These are phyloP conservation scores for Ditylenchus dipsaci DNA, from an alignment of 1,140 invertebrate genomes.

Conservation along the genomic window DNA sequence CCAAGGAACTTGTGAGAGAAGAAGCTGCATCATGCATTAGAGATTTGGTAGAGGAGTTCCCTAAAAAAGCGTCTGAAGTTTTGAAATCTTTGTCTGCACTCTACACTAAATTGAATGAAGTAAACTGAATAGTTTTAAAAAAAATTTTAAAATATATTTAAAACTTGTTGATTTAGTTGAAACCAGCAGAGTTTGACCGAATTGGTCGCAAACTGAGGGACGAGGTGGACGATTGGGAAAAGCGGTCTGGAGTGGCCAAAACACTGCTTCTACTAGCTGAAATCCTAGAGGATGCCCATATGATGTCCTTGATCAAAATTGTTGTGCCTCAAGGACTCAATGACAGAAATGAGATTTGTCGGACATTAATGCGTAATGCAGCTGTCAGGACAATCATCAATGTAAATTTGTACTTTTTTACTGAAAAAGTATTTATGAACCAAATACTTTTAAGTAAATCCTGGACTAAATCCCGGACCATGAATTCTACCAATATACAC, in stretches of 20 bases:
- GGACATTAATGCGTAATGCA: conserved; percentile 83
- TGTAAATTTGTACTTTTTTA: conserved; percentile 3
- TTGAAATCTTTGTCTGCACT: conserved; percentile 67
- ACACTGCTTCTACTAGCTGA: conserved; percentile 70
- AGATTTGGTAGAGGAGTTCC: conserved; percentile 11
- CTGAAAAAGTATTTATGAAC: neutral
- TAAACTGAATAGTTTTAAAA: conserved; percentile 57
- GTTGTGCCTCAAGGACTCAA: conserved; percentile 75
- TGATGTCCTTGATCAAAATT: conserved; percentile 58
- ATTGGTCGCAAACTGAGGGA: conserved; percentile 82
- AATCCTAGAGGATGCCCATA: conserved; percentile 68
- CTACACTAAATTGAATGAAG: conserved; percentile 72
- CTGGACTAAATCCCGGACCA: too few relatives aligned
- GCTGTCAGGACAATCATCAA: conserved; percentile 82
- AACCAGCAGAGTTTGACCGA: conserved; percentile 79
- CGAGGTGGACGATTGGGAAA: conserved; percentile 77
- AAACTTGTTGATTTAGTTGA: too few relatives aligned
- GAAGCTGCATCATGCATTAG: conserved; percentile 16
- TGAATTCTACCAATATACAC: neutral
- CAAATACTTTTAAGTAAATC: conserved; percentile 3
- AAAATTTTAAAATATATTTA: too few relatives aligned
- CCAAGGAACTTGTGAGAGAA: conserved; percentile 5
- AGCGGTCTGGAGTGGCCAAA: conserved; percentile 81
- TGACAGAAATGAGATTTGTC: conserved; percentile 76
- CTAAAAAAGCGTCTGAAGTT: conserved; percentile 24